Percentiles rank a stretch among this genome's conserved stretches.
Conservation (phyloP, 2,888 invertebrate genomes). For the Melitaea athalia region DNA sequence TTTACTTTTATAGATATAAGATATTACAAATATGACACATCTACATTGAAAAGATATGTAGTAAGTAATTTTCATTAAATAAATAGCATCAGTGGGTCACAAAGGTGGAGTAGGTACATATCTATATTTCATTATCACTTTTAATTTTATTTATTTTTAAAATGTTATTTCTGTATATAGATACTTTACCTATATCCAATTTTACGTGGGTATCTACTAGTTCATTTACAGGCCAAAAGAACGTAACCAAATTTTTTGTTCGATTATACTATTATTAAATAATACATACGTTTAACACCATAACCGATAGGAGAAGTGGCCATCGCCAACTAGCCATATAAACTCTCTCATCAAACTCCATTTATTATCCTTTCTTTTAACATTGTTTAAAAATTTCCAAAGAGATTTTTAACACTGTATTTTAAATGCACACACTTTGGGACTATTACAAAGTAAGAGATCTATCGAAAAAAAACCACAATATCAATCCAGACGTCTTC, state of each 20-base stretch:
- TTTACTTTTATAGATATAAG: constrained; percentile 6
- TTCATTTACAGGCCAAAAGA: too few relatives aligned
- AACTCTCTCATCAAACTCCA: constrained; percentile 64
- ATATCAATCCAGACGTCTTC: constrained; percentile 30
- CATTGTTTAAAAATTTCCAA: constrained; percentile 36
- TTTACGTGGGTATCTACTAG: too few relatives aligned
- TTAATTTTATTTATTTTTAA: not conserved
- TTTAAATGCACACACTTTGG: constrained; percentile 32
- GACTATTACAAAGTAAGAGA: constrained; percentile 37
- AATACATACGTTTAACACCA: constrained; percentile 70
- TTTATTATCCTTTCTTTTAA: constrained; percentile 52
- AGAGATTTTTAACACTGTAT: constrained; percentile 21
- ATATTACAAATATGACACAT: constrained; percentile 4
- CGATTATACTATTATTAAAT: not conserved
- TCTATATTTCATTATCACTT: not conserved
- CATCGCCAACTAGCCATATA: constrained; percentile 68
- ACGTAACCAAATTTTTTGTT: not conserved
- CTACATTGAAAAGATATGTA: constrained; percentile 8
- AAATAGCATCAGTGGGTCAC: not conserved
- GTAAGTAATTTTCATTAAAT: not conserved
- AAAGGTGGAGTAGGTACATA: not conserved
- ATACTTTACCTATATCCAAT: too few relatives aligned
- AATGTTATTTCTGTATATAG: too few relatives aligned
- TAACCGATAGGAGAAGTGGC: constrained; percentile 66
- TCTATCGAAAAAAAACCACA: constrained; percentile 15